A percentile compares a stretch with the other conserved stretches of the same genome.
phyloP scores from a whole-genome alignment of 2,113 vertebrate species.

The Uria lomvia region DNA sequence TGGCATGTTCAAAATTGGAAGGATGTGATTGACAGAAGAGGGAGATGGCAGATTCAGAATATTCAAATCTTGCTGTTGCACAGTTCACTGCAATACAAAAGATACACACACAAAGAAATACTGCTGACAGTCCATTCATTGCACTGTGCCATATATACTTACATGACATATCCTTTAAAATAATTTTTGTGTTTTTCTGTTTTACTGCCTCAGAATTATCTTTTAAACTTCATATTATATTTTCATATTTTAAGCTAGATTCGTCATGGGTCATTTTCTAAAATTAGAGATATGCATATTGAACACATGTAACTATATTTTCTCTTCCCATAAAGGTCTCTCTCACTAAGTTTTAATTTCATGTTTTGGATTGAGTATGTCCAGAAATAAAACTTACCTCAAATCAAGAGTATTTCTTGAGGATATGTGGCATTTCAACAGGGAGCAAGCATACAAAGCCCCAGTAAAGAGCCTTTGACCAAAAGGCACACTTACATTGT shows the following conservation, averaged over 20 bases:
- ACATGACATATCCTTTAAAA: constrained; percentile 4
- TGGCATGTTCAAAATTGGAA: constrained; percentile 70
- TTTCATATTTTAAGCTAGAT: constrained; percentile 30
- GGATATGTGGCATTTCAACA: neutral
- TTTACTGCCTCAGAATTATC: constrained; percentile 5
- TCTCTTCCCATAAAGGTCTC: neutral
- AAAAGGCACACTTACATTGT: neutral
- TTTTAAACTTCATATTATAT: constrained; percentile 25
- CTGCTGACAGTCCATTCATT: constrained; percentile 50
- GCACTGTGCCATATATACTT: constrained; percentile 1
- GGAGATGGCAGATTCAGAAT: constrained; percentile 62
- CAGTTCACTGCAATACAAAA: constrained; percentile 46
- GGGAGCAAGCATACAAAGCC: neutral
- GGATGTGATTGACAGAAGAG: constrained; percentile 63
- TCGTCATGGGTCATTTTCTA: neutral
- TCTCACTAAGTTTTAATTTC: neutral
- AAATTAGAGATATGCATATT: neutral
- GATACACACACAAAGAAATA: constrained; percentile 43
- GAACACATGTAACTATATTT: neutral
- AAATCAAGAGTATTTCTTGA: neutral
- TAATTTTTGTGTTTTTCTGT: neutral
- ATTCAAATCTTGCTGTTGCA: constrained; percentile 62
- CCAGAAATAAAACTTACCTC: neutral
- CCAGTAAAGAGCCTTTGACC: neutral
- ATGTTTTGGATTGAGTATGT: neutral